Evolutionary conservation across 2,797 vertebrate genomes (phyloP).

Genomic region (Leptatherina wallacei): DNA sequence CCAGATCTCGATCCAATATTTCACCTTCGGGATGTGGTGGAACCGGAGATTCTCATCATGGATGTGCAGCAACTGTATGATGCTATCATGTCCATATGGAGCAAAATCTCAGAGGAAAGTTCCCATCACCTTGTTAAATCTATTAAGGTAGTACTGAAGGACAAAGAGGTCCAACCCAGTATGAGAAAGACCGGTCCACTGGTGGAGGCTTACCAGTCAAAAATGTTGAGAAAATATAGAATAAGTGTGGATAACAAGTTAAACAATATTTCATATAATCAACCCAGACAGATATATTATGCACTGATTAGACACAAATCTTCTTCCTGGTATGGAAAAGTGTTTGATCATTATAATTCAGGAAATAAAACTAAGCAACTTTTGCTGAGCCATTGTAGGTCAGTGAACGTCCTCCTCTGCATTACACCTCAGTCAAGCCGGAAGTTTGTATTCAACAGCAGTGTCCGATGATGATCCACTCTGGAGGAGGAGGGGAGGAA

Average conservation of each 20-base stretch:
- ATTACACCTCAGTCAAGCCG: slow-evolving; percentile 29
- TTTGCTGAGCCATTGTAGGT: slow-evolving; percentile 19
- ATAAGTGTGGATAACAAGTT: not conserved
- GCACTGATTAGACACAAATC: not conserved
- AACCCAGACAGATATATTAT: not conserved
- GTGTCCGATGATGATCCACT: slow-evolving; percentile 33
- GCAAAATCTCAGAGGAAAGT: no score
- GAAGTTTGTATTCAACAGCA: slow-evolving; percentile 38
- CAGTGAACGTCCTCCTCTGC: slow-evolving; percentile 36
- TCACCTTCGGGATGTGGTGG: no score
- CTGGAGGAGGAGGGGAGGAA: slow-evolving; percentile 37
- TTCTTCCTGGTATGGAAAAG: not conserved
- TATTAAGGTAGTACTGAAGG: not conserved
- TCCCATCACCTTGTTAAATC: no score
- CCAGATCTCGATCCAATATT: no score
- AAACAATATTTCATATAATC: not conserved
- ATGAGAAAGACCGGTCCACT: no score
- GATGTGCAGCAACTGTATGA: no score
- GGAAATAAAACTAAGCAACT: slow-evolving; percentile 6
- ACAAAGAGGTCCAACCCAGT: no score
- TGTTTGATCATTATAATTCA: not conserved
- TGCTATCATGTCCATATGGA: no score
- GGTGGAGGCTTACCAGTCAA: not conserved
- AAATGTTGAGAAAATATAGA: not conserved
- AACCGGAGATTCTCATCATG: no score